Evolutionary conservation across 2,888 invertebrate species (phyloP), one percentile per base, ranked within the genome.

Genomic region (Aspidapion aeneum): DNA sequence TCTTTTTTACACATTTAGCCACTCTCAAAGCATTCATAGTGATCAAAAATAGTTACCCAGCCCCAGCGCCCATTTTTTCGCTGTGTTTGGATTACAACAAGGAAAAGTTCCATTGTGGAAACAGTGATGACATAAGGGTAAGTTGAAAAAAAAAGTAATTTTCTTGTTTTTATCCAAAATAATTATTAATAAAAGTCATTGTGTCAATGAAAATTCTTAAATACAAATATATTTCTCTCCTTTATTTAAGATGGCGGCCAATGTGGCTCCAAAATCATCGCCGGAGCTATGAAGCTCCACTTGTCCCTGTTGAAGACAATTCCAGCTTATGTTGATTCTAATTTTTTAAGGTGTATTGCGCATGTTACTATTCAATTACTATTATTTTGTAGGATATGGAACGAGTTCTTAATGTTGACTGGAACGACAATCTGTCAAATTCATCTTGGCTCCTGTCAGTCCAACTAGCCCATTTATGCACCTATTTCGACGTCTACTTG

Each of bases 401-500:
- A 69, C 76, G 78, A 61, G 69, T 73, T 17, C 66, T 80, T 18
- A 80, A 94, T 74, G 85, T 90, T 0, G 84, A 88, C 76, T 87
- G 84, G 84, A 76, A 74, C 35, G 64, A 67, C 18, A 71, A 67
- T 17, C 65, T 69, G 5, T 74, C 76, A 20, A 80, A 78, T 64
- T 79, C 80, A 52, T 79, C 82, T 21, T 79, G 77, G 71, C 83
- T 87, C 55, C 80, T 96, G 59, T 85, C 91, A n/a, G 84, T 87
- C n/a, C 95, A 96, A 80, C 82, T 96, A 63, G 86, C 90, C 64
- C 87, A 91, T 60, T 81, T 95, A 50, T 84, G 94, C 73, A 88
- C 90, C 64, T 93, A 91, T 75, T 86, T 96, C 66, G 96, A 97
- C 77, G 88, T 96, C 65, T 90, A 91, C 71, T 81, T 96, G 60